Evolutionary conservation across 2,888 invertebrate species (phyloP).

Genomic region (Prosapia bicincta): DNA sequence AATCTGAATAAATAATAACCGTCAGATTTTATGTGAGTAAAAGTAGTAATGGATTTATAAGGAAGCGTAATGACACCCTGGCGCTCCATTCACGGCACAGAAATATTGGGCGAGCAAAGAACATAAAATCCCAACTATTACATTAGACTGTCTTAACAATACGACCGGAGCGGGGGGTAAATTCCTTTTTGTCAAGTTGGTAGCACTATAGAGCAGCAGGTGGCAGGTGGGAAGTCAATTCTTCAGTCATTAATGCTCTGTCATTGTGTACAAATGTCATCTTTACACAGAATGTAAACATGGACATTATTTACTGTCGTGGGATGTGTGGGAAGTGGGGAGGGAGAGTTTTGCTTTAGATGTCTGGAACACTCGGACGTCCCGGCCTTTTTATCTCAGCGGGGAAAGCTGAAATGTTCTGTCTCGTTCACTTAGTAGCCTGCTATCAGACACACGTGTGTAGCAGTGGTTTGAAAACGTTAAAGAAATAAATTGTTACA

Average conservation of each 20-base stretch:
- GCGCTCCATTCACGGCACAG: background rate
- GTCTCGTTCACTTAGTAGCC: too few relatives aligned
- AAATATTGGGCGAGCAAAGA: background rate
- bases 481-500: too few relatives aligned
- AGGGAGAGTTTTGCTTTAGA: background rate
- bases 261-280: constrained; percentile 2
- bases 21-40: too few relatives aligned
- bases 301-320: background rate
- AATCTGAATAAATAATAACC: too few relatives aligned
- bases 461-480: too few relatives aligned
- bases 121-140: background rate
- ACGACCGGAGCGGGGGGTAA: background rate
- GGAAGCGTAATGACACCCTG: too few relatives aligned
- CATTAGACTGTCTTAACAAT: background rate
- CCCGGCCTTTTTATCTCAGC: background rate
- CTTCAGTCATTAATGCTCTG: background rate
- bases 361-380: background rate
- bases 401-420: too few relatives aligned
- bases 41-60: too few relatives aligned
- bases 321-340: background rate
- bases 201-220: background rate
- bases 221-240: background rate
- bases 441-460: too few relatives aligned
- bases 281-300: constrained; percentile 2
- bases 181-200: constrained; percentile 2